Base-by-base conservation (phyloP, 2,888 invertebrate genomes). In the Schizotus pectinicornis region DNA sequence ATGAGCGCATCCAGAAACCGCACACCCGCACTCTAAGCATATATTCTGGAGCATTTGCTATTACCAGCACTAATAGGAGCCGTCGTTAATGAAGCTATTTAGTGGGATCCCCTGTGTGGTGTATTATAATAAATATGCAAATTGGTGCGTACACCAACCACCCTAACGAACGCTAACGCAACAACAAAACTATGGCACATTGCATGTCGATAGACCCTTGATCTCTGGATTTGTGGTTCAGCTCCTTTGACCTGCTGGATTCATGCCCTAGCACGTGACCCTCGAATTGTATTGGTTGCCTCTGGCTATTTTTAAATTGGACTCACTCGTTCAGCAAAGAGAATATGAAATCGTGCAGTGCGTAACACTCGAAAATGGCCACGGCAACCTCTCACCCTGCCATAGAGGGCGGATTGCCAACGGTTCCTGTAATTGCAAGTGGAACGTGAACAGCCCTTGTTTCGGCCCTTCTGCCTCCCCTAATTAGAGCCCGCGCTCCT, bases 391-490 rank as follows among this genome's bases (percentile, higher is more conserved):
- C 48, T 47, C 37, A 56, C 49, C 57, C 57, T 47, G 42, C 42
- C 50, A 43, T 36, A 49, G 46, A 36, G 52, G 52, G 57, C 34
- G 57, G 51, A 43, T 56, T 56, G 49, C 58, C 54, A 48, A 54
- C 55, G 55, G 56, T 57, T 50, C 53, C 64, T 65, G 63, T 68
- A 69, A 68, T 68, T 69, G 69, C 65, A 67, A 68, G 68, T 68
- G 63, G 68, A 66, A 68, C 65, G 67, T 69, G 67, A 64, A 69
- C 62, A 65, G 67, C 64, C 63, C 67, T 66, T 63, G 65, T 65
- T 65, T 65, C 64, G 63, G 63, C 61, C 65, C 63, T 67, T 64
- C 65, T 64, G 65, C 64, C 65, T 62, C 59, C 64, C 62, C 68
- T 69, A 68, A 69, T 69, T 68, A 69, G 64, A 65, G 57, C 56